Evolutionary conservation across 2,113 vertebrate species (phyloP).

Genomic region (Phylloscopus whistleri): DNA sequence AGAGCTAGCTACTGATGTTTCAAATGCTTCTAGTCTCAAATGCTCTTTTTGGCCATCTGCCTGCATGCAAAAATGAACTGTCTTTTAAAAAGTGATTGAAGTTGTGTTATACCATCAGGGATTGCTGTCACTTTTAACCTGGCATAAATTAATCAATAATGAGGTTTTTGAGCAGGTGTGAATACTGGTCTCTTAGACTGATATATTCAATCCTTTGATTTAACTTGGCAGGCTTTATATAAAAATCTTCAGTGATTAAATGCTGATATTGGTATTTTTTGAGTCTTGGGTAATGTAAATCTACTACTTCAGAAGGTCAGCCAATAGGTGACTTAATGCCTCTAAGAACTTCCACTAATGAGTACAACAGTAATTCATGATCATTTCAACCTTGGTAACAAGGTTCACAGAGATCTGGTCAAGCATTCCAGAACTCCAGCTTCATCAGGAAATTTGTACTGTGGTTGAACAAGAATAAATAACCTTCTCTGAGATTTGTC

Average conservation of each 20-base stretch:
- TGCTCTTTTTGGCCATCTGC: not conserved
- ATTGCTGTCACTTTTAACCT: not conserved
- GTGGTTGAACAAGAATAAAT: not conserved
- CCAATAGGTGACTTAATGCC: constrained; percentile 45
- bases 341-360: constrained; percentile 26
- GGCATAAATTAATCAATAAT: not conserved
- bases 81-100: not conserved
- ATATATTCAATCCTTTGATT: not conserved
- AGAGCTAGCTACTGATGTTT: not conserved
- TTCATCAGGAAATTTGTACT: constrained; percentile 16
- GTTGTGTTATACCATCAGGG: not conserved
- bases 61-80: not conserved
- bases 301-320: constrained; percentile 13
- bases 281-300: constrained; percentile 8
- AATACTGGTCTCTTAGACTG: not conserved
- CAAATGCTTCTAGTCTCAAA: not conserved
- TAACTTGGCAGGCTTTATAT: not conserved
- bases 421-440: constrained; percentile 12
- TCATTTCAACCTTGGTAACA: constrained; percentile 17
- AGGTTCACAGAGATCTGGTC: constrained; percentile 47
- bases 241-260: not conserved
- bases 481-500: not conserved
- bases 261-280: constrained; percentile 13
- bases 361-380: constrained; percentile 32
- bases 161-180: not conserved